Base-by-base conservation (phyloP, 2,888 invertebrate genomes). In the Drosophila prostipennis region DNA sequence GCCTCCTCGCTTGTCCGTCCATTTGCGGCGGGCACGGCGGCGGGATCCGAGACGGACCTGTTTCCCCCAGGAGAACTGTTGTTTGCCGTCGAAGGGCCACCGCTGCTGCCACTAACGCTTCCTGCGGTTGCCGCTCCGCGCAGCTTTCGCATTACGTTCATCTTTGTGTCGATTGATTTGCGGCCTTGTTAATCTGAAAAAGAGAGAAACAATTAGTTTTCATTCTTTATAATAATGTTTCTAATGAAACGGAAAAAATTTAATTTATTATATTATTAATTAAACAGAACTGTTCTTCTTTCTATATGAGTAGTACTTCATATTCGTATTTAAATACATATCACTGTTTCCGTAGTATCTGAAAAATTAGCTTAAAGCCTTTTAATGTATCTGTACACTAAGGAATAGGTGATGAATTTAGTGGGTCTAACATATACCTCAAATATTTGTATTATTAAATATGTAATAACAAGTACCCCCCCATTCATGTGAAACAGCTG, bases 91-190 rank as follows among this genome's bases (percentile, higher is more conserved):
- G 76, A 93, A 89, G 91, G 92, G 78, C 92, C 91, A 77, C 93
- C 91, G 80, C 93, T 93, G 80, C 94, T 94, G 32, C 71, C 56
- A 53, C 63, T 76, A 32, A 53, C 63, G 36, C 54, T 56, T 53
- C 79, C 71, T 45, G 78, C 69, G 53, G 59, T 69, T 42, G 88
- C 83, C 43, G 86, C 80, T 80, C 91, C 89, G 91, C 97, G 95
- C 93, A 98, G 94, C 94, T 97, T 98, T 89, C 97, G 95, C 97
- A 98, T 96, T 90, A 98, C 95, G 94, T 98, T 98, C 98, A 98
- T 98, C 61, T 55, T 46, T 42, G 29, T 51, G 42, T 48, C 29
- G 8, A 52, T 48, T 13, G 13, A 48, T 23, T 45, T 14, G 37
- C 51, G 39, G n/a, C 42, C 10, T 32, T 16, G 53, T 82, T 65